These are phyloP conservation scores for Zosterops lateralis DNA, from an alignment of 2,113 vertebrate species.

Conservation along the genomic window DNA sequence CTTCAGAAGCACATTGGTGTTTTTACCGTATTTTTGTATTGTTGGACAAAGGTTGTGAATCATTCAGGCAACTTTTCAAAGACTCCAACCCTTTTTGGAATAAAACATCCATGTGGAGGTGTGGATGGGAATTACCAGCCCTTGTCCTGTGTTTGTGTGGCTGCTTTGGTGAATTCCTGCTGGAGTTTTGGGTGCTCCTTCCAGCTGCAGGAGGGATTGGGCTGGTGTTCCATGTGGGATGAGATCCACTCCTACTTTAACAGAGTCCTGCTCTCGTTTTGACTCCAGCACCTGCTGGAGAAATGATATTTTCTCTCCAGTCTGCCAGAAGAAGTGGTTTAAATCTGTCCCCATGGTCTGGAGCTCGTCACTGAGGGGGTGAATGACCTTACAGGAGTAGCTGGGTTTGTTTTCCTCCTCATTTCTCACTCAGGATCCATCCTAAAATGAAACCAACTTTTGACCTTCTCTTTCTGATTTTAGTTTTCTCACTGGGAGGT, in stretches of 20 bases:
- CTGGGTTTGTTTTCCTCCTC: background rate
- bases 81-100: background rate
- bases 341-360: background rate
- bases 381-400: background rate
- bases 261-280: background rate
- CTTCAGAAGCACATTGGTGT: background rate
- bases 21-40: background rate
- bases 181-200: background rate
- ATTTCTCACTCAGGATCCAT: background rate
- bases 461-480: background rate
- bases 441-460: background rate
- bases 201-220: background rate
- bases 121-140: rapidly evolving
- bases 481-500: background rate
- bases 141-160: background rate
- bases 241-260: rapidly evolving
- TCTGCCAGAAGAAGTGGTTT: background rate
- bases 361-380: background rate
- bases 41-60: background rate
- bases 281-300: background rate
- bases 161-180: background rate
- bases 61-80: background rate
- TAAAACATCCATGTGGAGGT: background rate
- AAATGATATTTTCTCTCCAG: rapidly evolving
- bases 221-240: rapidly evolving